Percentiles rank a stretch among this genome's conserved stretches.
phyloP scores from a whole-genome alignment of 2,113 vertebrate species.

The Ovibos moschatus region DNA sequence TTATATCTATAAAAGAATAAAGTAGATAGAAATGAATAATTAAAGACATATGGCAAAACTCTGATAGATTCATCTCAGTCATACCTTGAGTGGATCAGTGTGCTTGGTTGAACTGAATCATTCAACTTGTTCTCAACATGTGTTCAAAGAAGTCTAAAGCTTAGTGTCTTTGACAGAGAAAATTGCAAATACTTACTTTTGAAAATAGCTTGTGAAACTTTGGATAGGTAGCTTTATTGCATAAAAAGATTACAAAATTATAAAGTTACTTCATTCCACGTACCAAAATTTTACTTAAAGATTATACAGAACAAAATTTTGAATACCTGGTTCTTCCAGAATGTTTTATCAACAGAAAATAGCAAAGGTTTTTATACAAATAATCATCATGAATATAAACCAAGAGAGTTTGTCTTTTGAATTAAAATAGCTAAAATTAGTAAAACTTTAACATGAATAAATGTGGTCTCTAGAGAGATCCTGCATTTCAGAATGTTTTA shows the following conservation, averaged over 20 bases:
- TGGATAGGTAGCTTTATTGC: not conserved
- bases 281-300: not conserved
- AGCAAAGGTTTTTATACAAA: not conserved
- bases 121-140: not conserved
- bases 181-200: not conserved
- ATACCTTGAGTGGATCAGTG: not conserved
- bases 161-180: not conserved
- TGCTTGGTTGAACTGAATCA: not conserved
- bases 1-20: not conserved
- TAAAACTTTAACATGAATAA: conserved; percentile 1
- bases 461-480: not conserved
- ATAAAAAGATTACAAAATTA: not conserved
- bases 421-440: not conserved
- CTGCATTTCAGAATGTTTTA: not conserved
- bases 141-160: not conserved
- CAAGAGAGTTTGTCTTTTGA: not conserved
- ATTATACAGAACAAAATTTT: not conserved
- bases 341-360: not conserved
- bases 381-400: not conserved
- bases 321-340: not conserved
- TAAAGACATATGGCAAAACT: conserved; percentile 14
- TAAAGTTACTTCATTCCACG: not conserved
- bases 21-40: not conserved
- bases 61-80: not conserved
- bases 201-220: not conserved